A percentile compares a stretch with the other conserved stretches of the same genome.
phyloP scores from a whole-genome alignment of 2,113 vertebrate species.

The Romanogobio albipinnatus region DNA sequence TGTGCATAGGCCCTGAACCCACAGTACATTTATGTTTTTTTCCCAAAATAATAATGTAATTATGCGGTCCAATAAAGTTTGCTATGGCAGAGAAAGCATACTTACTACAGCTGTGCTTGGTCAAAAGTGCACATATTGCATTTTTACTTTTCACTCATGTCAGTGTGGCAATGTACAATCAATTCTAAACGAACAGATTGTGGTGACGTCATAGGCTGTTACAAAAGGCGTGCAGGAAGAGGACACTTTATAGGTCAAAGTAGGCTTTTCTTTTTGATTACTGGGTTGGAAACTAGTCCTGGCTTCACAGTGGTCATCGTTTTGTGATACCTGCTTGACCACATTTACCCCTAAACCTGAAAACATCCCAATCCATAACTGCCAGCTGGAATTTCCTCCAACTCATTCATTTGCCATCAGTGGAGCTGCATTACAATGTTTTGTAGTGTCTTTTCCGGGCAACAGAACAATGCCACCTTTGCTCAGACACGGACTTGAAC shows the following conservation, averaged over 20 bases:
- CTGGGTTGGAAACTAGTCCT: constrained; percentile 27
- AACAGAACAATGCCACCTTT: constrained; percentile 50
- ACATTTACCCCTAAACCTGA: constrained; percentile 11
- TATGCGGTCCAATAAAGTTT: constrained; percentile 37
- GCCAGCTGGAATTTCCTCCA: constrained; percentile 36
- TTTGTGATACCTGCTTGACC: not conserved
- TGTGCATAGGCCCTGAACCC: constrained; percentile 69
- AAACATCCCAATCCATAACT: constrained; percentile 32
- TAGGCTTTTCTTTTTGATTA: constrained; percentile 40
- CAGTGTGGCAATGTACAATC: constrained; percentile 8
- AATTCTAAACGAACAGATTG: not conserved
- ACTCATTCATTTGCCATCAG: constrained; percentile 16
- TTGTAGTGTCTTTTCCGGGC: constrained; percentile 34
- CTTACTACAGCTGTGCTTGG: constrained; percentile 13
- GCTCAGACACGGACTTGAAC: constrained; percentile 42
- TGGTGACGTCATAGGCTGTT: not conserved
- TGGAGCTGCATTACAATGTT: constrained; percentile 34
- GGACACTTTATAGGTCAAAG: not conserved
- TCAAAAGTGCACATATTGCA: not conserved
- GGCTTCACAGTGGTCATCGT: constrained; percentile 15
- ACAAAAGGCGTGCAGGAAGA: not conserved
- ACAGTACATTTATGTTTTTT: constrained; percentile 67
- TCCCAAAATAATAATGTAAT: constrained; percentile 67
- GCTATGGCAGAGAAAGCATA: constrained; percentile 16
- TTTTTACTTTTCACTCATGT: constrained; percentile 4